A percentile compares a stretch with the other conserved stretches of the same genome.
Evolutionary conservation across 2,113 vertebrate species (phyloP).

Genomic region (Scytalopus superciliaris): DNA sequence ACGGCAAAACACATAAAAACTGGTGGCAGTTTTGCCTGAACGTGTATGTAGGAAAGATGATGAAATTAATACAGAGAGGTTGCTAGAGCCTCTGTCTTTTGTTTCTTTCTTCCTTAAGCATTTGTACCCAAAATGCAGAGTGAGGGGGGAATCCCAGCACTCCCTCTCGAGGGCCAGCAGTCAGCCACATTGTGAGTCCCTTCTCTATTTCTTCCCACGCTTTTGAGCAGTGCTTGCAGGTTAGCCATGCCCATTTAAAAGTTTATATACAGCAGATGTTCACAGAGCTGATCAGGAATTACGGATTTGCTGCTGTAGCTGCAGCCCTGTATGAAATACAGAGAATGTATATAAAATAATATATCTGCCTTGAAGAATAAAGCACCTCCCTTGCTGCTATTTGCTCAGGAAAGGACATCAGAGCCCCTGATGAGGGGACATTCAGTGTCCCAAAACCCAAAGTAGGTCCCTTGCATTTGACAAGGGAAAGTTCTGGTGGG

Average conservation of each 20-base stretch:
- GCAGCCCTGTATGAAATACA: not conserved
- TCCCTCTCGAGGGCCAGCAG: not conserved
- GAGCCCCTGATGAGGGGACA: not conserved
- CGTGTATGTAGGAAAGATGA: not conserved
- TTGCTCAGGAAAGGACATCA: not conserved
- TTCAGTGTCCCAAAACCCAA: not conserved
- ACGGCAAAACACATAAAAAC: not conserved
- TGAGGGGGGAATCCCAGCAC: not conserved
- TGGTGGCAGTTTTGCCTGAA: not conserved
- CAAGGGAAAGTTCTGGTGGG: not conserved
- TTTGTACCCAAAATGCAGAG: constrained; percentile 35
- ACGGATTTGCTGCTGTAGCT: not conserved
- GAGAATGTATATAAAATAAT: not conserved
- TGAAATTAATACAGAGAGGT: not conserved
- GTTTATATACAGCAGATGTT: constrained; percentile 32
- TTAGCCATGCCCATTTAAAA: constrained; percentile 9
- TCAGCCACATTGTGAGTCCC: not conserved
- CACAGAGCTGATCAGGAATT: not conserved
- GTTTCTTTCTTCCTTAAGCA: not conserved
- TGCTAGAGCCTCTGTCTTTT: not conserved
- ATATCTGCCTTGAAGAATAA: not conserved
- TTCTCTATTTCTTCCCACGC: not conserved
- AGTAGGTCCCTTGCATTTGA: not conserved
- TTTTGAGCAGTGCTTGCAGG: constrained; percentile 12
- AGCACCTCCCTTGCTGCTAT: not conserved